Percentiles rank a stretch among this genome's conserved stretches.
These are phyloP conservation scores for Pimephales promelas DNA, from an alignment of 2,113 vertebrate genomes.

Conservation along the genomic window DNA sequence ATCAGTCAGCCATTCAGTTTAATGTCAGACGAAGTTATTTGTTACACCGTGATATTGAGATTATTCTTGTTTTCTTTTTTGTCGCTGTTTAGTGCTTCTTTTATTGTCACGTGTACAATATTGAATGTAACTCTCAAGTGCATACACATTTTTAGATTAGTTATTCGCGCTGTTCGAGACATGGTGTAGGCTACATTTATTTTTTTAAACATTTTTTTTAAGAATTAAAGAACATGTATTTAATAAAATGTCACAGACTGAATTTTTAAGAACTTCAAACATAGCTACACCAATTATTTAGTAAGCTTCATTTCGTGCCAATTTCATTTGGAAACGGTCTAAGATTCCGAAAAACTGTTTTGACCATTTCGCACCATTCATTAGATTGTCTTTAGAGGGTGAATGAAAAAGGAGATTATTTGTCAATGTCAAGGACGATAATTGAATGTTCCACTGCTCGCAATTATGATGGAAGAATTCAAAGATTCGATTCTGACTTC, in stretches of 20 bases:
- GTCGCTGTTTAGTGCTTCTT: background rate
- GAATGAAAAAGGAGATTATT: conserved; percentile 78
- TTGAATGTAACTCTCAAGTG: background rate
- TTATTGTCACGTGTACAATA: background rate
- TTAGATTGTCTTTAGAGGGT: conserved; percentile 73
- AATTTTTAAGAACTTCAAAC: background rate
- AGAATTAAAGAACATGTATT: background rate
- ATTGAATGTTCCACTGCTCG: conserved; percentile 82
- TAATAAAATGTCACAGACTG: background rate
- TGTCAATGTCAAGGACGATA: conserved; percentile 81
- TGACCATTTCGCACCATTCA: conserved; percentile 76
- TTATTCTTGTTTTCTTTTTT: background rate
- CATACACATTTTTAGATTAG: conserved; percentile 7
- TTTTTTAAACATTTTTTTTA: too few relatives aligned
- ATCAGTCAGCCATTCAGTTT: background rate
- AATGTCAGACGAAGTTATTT: background rate
- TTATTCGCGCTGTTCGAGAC: background rate
- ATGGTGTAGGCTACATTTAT: background rate
- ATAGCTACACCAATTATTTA: background rate
- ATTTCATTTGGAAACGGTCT: conserved; percentile 41
- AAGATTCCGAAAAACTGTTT: conserved; percentile 60
- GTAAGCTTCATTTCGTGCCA: background rate
- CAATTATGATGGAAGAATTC: conserved; percentile 71
- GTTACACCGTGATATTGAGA: background rate
- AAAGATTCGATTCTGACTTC: conserved; percentile 65